phyloP scores from a whole-genome alignment of 2,797 vertebrate genomes.

The Pithecia hirsuta region DNA sequence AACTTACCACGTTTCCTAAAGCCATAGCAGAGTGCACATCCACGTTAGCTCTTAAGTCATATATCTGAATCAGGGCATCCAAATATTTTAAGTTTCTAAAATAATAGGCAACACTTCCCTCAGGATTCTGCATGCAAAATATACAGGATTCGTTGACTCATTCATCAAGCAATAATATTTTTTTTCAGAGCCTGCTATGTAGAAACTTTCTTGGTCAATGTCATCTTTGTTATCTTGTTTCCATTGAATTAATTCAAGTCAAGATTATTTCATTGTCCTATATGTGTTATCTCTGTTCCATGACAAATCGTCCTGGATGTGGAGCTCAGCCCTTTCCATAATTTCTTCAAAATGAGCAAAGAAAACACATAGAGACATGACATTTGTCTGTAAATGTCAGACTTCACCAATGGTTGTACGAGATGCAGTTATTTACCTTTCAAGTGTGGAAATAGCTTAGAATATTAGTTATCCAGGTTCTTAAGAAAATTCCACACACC shows the following conservation, averaged over 20 bases:
- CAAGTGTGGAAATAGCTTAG: background rate
- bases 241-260: background rate
- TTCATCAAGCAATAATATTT: background rate
- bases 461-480: background rate
- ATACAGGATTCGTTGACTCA: background rate
- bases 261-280: background rate
- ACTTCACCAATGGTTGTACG: background rate
- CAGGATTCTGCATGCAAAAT: background rate
- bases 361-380: background rate
- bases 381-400: background rate
- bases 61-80: slow-evolving; percentile 24
- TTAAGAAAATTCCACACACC: background rate
- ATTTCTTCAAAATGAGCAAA: background rate
- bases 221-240: background rate
- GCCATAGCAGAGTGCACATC: background rate
- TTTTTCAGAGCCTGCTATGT: background rate
- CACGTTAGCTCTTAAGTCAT: background rate
- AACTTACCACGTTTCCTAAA: slow-evolving; percentile 20
- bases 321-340: background rate
- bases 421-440: background rate
- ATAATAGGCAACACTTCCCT: background rate
- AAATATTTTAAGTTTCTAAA: slow-evolving; percentile 47
- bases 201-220: background rate
- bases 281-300: background rate
- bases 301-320: background rate